Evolutionary conservation across 2,888 invertebrate genomes (phyloP).

Genomic region (Atethmia centrago): DNA sequence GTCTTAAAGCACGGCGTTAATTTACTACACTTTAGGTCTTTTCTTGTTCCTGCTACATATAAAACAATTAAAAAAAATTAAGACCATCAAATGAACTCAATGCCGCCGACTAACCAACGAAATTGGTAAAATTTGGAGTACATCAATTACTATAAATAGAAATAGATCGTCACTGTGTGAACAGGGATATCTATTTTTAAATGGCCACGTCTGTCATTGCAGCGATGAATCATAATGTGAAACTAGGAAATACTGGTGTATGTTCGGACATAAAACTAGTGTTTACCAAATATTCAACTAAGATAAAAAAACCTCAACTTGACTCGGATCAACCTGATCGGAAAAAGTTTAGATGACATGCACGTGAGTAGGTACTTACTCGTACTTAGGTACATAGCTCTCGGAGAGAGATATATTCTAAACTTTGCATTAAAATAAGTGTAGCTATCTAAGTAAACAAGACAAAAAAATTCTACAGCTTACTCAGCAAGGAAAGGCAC

Average conservation of each 20-base stretch:
- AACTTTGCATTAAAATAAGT: neutral
- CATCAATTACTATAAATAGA: conserved; percentile 69
- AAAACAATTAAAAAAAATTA: conserved; percentile 43
- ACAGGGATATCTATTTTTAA: conserved; percentile 64
- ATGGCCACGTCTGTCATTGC: conserved; percentile 51
- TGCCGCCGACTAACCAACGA: conserved; percentile 46
- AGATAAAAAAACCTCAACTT: neutral
- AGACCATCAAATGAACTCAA: conserved; percentile 51
- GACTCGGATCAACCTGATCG: too few species aligned
- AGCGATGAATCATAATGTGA: conserved; percentile 58
- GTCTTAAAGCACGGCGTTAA: neutral
- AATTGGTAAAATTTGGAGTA: conserved; percentile 65
- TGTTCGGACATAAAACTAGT: neutral
- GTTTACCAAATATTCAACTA: conserved; percentile 6
- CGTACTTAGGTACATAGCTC: too few species aligned
- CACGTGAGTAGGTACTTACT: neutral
- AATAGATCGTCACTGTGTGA: conserved; percentile 58
- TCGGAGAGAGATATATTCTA: neutral
- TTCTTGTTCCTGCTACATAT: conserved; percentile 2
- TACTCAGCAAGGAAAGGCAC: neutral
- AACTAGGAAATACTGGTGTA: conserved; percentile 14
- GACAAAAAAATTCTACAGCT: neutral
- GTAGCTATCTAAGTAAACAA: neutral
- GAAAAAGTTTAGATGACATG: too few species aligned
- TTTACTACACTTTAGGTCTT: conserved; percentile 19